These are phyloP conservation scores for Harmothoe impar DNA, from an alignment of 2,888 invertebrate genomes.

Conservation along the genomic window DNA sequence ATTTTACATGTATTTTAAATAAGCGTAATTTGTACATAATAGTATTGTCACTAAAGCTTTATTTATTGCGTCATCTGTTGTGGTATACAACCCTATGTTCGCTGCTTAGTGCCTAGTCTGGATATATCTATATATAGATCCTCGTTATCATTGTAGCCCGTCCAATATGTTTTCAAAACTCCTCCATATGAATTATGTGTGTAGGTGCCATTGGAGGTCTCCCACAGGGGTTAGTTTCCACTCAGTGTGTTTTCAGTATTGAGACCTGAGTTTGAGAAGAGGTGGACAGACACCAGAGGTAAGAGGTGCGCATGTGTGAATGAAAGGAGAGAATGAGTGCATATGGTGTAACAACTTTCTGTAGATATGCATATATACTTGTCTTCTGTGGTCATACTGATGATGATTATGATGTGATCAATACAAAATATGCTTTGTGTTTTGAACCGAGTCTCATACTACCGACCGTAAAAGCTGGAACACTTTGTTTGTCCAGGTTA, in stretches of 20 bases:
- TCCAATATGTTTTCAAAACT: background rate
- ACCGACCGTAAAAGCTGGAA: slow-evolving; percentile 51
- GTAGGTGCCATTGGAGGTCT: slow-evolving; percentile 1
- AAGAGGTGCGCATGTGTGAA: background rate
- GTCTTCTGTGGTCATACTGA: slow-evolving; percentile 4
- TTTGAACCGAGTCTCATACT: background rate
- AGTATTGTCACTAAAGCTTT: slow-evolving; percentile 40
- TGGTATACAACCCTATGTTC: slow-evolving; percentile 2
- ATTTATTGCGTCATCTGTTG: slow-evolving; percentile 38
- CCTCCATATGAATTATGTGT: background rate
- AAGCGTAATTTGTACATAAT: no score
- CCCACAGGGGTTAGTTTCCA: slow-evolving; percentile 21
- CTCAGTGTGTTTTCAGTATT: slow-evolving; percentile 12
- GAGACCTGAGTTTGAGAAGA: background rate
- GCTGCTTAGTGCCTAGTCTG: slow-evolving; percentile 20
- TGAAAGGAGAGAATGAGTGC: background rate
- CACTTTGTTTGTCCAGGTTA: slow-evolving; percentile 63
- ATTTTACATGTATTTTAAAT: no score
- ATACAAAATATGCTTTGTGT: background rate
- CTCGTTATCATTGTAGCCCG: background rate
- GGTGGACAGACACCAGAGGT: background rate
- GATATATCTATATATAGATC: background rate
- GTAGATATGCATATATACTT: background rate
- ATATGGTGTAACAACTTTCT: background rate
- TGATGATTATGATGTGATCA: background rate